Evolutionary conservation across 2,888 invertebrate genomes (phyloP).

Genomic region (Ptychoptera contaminata): DNA sequence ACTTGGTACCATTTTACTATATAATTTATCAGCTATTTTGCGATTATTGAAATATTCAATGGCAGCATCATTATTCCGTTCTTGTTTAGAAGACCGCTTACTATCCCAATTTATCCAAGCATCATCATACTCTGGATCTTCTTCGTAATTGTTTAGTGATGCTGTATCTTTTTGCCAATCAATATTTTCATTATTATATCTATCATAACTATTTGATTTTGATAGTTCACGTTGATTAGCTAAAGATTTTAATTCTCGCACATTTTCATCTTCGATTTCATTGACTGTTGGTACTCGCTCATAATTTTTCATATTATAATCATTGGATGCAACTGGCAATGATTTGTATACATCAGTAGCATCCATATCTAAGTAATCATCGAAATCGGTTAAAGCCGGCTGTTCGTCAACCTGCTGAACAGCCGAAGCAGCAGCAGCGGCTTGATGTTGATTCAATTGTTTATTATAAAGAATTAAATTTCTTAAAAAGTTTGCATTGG

Average conservation of each 20-base stretch:
- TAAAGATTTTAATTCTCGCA: slow-evolving; percentile 45
- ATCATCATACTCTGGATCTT: slow-evolving; percentile 27
- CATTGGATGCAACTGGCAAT: not conserved
- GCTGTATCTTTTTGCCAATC: slow-evolving; percentile 10
- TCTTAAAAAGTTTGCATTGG: slow-evolving; percentile 32
- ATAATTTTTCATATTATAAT: not conserved
- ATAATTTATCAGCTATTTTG: slow-evolving; percentile 7
- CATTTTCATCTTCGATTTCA: slow-evolving; percentile 45
- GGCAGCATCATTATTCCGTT: slow-evolving; percentile 7
- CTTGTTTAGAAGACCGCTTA: slow-evolving; percentile 21
- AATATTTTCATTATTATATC: not conserved
- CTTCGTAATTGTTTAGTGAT: slow-evolving; percentile 13
- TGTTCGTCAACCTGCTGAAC: not conserved
- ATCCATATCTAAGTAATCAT: not conserved
- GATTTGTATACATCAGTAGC: not conserved
- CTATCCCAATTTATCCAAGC: slow-evolving; percentile 30
- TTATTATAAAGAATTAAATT: slow-evolving; percentile 46
- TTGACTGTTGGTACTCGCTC: not conserved
- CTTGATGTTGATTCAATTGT: slow-evolving; percentile 37
- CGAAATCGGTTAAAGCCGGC: not conserved
- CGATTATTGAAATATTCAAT: slow-evolving; percentile 10
- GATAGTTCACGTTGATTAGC: slow-evolving; percentile 18
- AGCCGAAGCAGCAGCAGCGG: slow-evolving; percentile 17
- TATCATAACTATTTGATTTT: slow-evolving; percentile 5
- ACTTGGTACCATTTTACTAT: not conserved